These are phyloP conservation scores for Prosapia bicincta DNA, from an alignment of 2,888 invertebrate species.

Conservation along the genomic window DNA sequence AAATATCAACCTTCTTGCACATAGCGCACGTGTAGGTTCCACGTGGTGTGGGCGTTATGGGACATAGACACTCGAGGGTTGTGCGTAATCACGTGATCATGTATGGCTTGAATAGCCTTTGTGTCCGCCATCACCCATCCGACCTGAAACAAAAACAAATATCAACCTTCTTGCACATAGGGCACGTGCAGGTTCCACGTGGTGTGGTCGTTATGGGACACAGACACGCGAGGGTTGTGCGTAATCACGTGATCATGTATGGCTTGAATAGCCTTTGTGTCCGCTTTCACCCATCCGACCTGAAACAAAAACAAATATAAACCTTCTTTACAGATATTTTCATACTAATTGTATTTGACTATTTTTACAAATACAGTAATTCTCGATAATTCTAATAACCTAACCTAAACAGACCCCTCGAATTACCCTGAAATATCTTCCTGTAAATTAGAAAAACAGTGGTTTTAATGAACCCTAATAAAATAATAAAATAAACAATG, in stretches of 20 bases:
- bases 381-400: too few species aligned
- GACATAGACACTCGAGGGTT: constrained; percentile 83
- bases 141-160: constrained; percentile 56
- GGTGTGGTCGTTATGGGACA: constrained; percentile 79
- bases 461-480: too few species aligned
- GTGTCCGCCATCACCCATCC: constrained; percentile 93
- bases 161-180: constrained; percentile 53
- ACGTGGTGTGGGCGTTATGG: constrained; percentile 79
- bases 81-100: constrained; percentile 89
- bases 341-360: too few species aligned
- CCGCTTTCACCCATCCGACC: constrained; percentile 93
- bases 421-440: too few species aligned
- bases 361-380: too few species aligned
- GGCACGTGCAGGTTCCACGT: constrained; percentile 90
- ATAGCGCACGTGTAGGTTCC: constrained; percentile 86
- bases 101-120: constrained; percentile 89
- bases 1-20: constrained; percentile 38
- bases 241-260: constrained; percentile 91
- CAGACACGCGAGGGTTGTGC: constrained; percentile 82
- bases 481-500: too few species aligned
- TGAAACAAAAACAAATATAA: constrained; percentile 46
- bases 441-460: too few species aligned
- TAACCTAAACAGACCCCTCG: too few species aligned
- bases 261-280: constrained; percentile 89
- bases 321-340: too few species aligned